phyloP scores from a whole-genome alignment of 1,140 invertebrate species.

The Musca domestica region DNA sequence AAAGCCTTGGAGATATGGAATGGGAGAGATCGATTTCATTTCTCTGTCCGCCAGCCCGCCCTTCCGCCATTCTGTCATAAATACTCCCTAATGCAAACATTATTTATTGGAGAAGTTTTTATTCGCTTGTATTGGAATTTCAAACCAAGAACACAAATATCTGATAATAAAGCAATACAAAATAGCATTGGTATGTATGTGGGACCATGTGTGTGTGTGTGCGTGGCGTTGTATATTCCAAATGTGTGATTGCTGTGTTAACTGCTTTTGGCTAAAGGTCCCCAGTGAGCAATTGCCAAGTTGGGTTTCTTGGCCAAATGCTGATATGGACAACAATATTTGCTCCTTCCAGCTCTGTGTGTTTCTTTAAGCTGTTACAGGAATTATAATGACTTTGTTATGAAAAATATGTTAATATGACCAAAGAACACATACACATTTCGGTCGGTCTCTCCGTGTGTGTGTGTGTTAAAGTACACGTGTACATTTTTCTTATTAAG shows the following conservation, averaged over 20 bases:
- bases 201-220: background rate
- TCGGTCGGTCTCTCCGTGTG: too few relatives aligned
- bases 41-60: too few relatives aligned
- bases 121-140: background rate
- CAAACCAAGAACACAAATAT: background rate
- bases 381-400: conserved; percentile 6
- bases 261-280: too few relatives aligned
- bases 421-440: too few relatives aligned
- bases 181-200: background rate
- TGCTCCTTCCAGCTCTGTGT: background rate
- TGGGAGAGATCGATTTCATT: background rate
- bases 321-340: too few relatives aligned
- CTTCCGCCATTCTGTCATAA: background rate
- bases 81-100: background rate
- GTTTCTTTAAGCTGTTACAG: background rate
- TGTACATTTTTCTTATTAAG: too few relatives aligned
- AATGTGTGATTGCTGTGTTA: background rate
- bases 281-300: background rate
- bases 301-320: too few relatives aligned
- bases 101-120: background rate
- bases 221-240: background rate
- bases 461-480: too few relatives aligned
- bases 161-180: too few relatives aligned
- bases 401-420: background rate
- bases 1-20: background rate